phyloP scores from a whole-genome alignment of 92 coral and sea anemone genomes.

The Siderastrea radians region DNA sequence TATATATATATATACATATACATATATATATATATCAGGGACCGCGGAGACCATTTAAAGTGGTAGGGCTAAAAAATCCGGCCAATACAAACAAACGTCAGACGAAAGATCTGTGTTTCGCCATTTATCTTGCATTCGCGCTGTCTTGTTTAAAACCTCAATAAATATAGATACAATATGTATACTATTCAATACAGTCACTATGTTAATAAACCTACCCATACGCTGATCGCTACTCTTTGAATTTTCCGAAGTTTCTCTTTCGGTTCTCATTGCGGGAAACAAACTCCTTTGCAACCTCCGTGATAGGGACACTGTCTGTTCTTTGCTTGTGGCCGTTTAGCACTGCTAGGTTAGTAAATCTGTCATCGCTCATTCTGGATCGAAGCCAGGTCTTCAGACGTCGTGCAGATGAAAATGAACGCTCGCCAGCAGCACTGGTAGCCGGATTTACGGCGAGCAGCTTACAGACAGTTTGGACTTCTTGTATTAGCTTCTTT shows the following conservation, averaged over 20 bases:
- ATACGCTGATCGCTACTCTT: too few relatives aligned
- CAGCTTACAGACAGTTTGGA: slow-evolving; percentile 44
- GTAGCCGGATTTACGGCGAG: slow-evolving; percentile 60
- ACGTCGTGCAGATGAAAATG: slow-evolving; percentile 53
- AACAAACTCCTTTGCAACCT: background rate
- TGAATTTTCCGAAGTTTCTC: slow-evolving; percentile 16
- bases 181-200: too few relatives aligned
- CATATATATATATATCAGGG: too few relatives aligned
- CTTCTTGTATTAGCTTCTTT: slow-evolving; percentile 48
- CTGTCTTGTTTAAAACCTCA: too few relatives aligned
- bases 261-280: background rate
- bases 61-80: too few relatives aligned
- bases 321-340: slow-evolving; percentile 32
- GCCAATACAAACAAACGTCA: too few relatives aligned
- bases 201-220: too few relatives aligned
- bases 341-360: slow-evolving; percentile 59
- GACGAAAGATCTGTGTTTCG: too few relatives aligned
- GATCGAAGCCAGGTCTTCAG: slow-evolving; percentile 67
- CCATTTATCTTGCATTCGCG: too few relatives aligned
- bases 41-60: too few relatives aligned
- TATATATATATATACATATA: too few relatives aligned
- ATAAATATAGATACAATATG: too few relatives aligned
- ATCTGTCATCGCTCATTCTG: slow-evolving; percentile 47
- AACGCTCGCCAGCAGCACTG: slow-evolving; percentile 59
- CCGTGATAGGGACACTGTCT: background rate